Evolutionary conservation across 2,113 vertebrate genomes (phyloP).

Genomic region (Limnothrissa miodon): DNA sequence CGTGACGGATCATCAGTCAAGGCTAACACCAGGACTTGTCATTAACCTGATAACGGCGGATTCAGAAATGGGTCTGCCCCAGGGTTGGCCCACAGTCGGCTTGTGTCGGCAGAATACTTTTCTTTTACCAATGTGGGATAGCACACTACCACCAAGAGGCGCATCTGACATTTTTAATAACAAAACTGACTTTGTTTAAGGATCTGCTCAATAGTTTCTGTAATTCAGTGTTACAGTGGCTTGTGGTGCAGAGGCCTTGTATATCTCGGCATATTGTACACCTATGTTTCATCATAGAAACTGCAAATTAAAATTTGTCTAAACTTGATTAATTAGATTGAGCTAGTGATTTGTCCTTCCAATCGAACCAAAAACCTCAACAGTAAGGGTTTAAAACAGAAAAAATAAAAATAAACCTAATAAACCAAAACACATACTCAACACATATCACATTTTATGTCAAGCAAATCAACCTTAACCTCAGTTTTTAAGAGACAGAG

Average conservation of each 20-base stretch:
- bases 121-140: not conserved
- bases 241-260: too few species aligned
- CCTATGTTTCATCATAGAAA: not conserved
- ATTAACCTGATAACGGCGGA: not conserved
- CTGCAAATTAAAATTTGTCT: not conserved
- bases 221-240: not conserved
- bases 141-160: not conserved
- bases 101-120: not conserved
- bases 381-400: not conserved
- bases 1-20: constrained; percentile 76
- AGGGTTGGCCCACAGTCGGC: not conserved
- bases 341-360: not conserved
- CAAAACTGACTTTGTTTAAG: not conserved
- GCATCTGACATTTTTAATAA: not conserved
- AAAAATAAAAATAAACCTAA: not conserved
- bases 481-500: constrained; percentile 52
- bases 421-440: not conserved
- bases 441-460: constrained; percentile 9
- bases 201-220: not conserved
- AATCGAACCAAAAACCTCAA: not conserved
- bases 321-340: too few species aligned
- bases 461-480: not conserved
- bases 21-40: constrained; percentile 14
- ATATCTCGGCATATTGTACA: not conserved
- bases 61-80: not conserved